These are phyloP conservation scores for Drusus annulatus DNA, from an alignment of 1,140 invertebrate species.

Conservation along the genomic window DNA sequence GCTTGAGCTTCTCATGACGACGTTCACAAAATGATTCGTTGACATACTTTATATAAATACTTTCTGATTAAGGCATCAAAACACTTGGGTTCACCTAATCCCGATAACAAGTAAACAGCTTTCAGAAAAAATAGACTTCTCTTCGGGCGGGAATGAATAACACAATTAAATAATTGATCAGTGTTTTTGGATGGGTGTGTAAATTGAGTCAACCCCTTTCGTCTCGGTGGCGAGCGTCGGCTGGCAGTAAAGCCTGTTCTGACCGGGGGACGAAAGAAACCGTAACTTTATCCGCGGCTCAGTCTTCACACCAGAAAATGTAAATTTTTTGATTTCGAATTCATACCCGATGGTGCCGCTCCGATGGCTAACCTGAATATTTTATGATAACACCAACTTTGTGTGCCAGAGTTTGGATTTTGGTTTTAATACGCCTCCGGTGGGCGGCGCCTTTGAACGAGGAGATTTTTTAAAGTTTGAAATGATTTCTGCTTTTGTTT, in stretches of 20 bases:
- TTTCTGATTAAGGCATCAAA: too few relatives aligned
- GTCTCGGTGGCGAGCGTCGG: too few relatives aligned
- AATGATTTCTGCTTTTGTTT: conserved; percentile 20
- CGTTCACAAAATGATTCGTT: too few relatives aligned
- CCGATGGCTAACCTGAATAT: conserved; percentile 55
- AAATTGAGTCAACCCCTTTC: too few relatives aligned
- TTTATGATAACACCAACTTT: conserved; percentile 57
- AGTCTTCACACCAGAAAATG: conserved; percentile 53
- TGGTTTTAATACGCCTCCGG: conserved; percentile 49
- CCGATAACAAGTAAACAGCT: too few relatives aligned
- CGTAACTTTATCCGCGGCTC: conserved; percentile 37
- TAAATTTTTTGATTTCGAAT: conserved; percentile 59
- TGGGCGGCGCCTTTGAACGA: conserved; percentile 6
- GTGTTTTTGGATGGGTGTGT: too few relatives aligned
- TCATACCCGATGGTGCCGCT: conserved; percentile 55
- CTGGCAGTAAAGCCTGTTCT: not conserved
- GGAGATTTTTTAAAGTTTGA: conserved; percentile 2
- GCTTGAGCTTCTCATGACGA: too few relatives aligned
- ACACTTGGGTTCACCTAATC: too few relatives aligned
- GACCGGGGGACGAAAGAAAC: conserved; percentile 12
- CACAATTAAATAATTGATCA: too few relatives aligned
- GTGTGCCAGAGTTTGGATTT: conserved; percentile 44
- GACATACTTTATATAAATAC: too few relatives aligned
- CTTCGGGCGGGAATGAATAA: too few relatives aligned
- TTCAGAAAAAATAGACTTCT: too few relatives aligned